Evolutionary conservation across 2,888 invertebrate species (phyloP), one percentile per base, ranked within the genome.

Genomic region (Drosophila rubida): DNA sequence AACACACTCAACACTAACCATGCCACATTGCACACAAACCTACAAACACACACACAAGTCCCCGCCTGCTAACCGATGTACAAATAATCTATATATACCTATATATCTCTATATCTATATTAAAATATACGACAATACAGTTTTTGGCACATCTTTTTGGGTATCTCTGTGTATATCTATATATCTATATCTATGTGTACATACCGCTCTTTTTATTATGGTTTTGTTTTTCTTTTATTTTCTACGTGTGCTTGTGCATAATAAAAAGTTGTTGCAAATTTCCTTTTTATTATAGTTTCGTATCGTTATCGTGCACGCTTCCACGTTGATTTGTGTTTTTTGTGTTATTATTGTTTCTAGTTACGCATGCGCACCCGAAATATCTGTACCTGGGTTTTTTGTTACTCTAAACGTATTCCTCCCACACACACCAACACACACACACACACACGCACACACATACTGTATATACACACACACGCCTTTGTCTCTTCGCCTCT

Each of bases 301-400:
- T 37, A 32, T 32, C 32, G 32, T 30, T 30, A 30, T 62, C 58
- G 64, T 76, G 87, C 90, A 90, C 89, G 87, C 89, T 87, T 85
- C 74, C 50, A 68, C 76, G 67, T 76, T 69, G 45, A 37, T 42
- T 19, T 54, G 64, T 42, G 45, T 65, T 30, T 35, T 60, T 50
- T 6, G 32, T 69, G 8, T 37, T 69, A n/a, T 53, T 60, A 19
- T 69, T 35, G 37, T 61, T 59, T 50, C 16, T 58, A 22, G 37
- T 63, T 70, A 65, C 62, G 77, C 77, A 79, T 76, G 76, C 60
- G 68, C 68, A 39, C 63, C 53, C 42, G 35, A 44, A 55, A 45
- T 54, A 23, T 55, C 41, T 32, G 27, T 71, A 6, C 35, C 32
- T 32, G 32, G 27, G 54, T 27, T 54, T 54, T 42, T 48, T 49